phyloP scores from a whole-genome alignment of 2,797 vertebrate genomes.

The Esox masquinongy region DNA sequence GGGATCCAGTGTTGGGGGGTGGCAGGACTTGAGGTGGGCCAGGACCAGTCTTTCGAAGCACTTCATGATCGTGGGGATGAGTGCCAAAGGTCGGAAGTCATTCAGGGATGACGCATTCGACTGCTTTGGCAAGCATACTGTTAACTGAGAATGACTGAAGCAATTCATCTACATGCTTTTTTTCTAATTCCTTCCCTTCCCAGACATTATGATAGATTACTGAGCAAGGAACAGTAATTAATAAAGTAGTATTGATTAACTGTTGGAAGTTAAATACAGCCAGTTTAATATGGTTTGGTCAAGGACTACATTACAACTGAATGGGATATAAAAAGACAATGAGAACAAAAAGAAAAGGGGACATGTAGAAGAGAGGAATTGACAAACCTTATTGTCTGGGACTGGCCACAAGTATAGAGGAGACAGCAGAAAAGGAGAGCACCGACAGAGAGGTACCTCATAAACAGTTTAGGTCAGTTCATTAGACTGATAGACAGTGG shows the following conservation, averaged over 20 bases:
- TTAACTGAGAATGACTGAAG: background rate
- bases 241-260: slow-evolving; percentile 5
- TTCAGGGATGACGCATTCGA: no score
- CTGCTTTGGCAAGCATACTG: background rate
- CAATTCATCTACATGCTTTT: background rate
- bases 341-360: background rate
- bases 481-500: background rate
- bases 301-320: slow-evolving; percentile 14
- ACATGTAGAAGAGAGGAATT: background rate
- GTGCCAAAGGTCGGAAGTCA: no score
- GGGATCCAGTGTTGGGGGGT: no score
- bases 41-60: no score
- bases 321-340: background rate
- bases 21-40: no score
- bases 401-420: background rate
- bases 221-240: background rate
- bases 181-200: background rate
- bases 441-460: background rate
- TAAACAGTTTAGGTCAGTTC: background rate
- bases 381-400: no score
- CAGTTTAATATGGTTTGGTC: slow-evolving; percentile 7
- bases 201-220: background rate
- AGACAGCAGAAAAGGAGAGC: background rate
- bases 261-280: slow-evolving; percentile 15
- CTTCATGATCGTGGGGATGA: no score